Base-by-base conservation (phyloP, 2,888 invertebrate species). In the Tigriopus californicus region DNA sequence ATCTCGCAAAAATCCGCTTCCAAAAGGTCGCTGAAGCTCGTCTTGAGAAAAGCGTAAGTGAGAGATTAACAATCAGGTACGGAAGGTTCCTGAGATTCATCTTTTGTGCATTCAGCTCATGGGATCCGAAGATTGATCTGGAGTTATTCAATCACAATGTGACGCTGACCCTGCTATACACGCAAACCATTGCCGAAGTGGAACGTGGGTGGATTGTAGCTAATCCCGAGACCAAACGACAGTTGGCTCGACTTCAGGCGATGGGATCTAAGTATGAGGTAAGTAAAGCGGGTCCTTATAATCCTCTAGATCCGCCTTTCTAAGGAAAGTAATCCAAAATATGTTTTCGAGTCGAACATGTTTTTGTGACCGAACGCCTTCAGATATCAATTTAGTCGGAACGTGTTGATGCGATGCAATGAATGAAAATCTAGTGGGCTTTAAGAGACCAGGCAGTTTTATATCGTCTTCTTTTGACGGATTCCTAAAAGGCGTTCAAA, bases 141-240 rank as follows among this genome's bases (percentile, higher is more conserved):
- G 82, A 86, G 68, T 74, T 94, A 63, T 79, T 88, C 75, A 79
- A 79, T 62, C 85, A 92, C 71, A 78, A 81, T 61, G 80, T 88
- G 47, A 83, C 88, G 5, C 73, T 89, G 67, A 87, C 91, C 72
- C 75, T 94, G 61, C 73, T 94, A 6, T 92, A 89, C 70, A 77
- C 85, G 62, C 91, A 94, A 77, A 82, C 85, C 51, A 79, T 84
- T 61, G 81, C 82, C 65, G 94, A 94, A 72, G 76, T 94, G 62
- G 85, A 88, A 67, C 75, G 83, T 64, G 85, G 85, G 33, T 92
- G 92, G 90, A 81, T 90, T 62, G 72, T 80, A 54, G 80, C 82
- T 58, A 80, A 81, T 46, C 76, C 80, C 61, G 83, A 87, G 63
- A 73, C 75, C 42, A 76, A 77, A 64, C 76, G 79, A 48, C 81